These are phyloP conservation scores for Sebastes baramenuke DNA, from an alignment of 2,797 vertebrate species.

Conservation along the genomic window DNA sequence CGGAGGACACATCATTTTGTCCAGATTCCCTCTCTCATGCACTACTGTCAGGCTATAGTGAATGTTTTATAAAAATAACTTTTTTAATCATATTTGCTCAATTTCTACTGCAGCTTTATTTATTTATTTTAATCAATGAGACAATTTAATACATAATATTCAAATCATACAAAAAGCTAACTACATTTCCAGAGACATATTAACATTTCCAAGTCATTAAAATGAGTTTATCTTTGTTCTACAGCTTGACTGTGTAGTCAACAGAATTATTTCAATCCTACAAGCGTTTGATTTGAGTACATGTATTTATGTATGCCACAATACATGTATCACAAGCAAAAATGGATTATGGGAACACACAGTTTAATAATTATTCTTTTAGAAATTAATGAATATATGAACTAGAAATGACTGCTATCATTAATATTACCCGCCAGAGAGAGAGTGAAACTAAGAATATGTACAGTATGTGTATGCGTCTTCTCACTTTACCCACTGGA, in stretches of 20 bases:
- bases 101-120: no score
- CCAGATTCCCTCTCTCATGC: no score
- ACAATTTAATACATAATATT: not conserved
- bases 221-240: not conserved
- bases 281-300: not conserved
- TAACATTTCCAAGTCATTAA: not conserved
- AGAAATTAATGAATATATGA: not conserved
- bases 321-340: fast-evolving
- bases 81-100: no score
- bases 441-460: not conserved
- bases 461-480: not conserved
- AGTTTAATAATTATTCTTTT: not conserved
- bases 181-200: not conserved
- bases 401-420: fast-evolving
- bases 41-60: no score
- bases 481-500: not conserved
- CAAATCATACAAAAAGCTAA: not conserved
- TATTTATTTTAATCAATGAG: not conserved
- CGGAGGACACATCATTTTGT: no score
- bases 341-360: not conserved
- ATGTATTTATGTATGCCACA: not conserved
- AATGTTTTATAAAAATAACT: no score
- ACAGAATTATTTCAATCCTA: not conserved
- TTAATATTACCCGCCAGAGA: not conserved
- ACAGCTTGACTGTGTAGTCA: not conserved